Conservation (phyloP, 2,888 invertebrate species). For the Eugnorisma glareosa region DNA sequence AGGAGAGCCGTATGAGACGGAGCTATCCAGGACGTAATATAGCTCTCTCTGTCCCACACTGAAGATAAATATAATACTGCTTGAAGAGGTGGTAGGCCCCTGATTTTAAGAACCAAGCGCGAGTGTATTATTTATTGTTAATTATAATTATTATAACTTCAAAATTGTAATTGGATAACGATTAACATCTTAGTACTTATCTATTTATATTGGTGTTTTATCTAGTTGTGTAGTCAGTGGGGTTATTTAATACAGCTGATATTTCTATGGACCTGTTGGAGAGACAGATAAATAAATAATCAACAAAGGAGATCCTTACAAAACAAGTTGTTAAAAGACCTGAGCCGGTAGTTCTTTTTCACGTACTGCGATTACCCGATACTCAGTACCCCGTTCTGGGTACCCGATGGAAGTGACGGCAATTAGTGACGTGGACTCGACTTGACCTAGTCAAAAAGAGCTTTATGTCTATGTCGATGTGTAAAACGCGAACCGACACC, state of each 20-base stretch:
- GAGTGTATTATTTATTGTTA: slow-evolving; percentile 58
- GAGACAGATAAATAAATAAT: neutral
- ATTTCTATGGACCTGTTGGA: slow-evolving; percentile 14
- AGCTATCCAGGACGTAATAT: neutral
- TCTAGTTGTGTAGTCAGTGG: slow-evolving; percentile 46
- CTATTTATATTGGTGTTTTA: slow-evolving; percentile 47
- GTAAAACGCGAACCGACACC: too few species aligned
- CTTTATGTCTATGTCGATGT: neutral
- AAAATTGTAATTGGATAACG: slow-evolving; percentile 48
- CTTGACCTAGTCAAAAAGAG: neutral
- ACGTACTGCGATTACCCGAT: neutral
- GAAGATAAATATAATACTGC: neutral
- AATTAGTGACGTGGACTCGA: neutral
- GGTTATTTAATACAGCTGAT: slow-evolving; percentile 24
- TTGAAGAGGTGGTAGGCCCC: neutral
- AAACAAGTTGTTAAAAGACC: neutral
- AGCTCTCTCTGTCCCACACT: neutral
- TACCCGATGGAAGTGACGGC: neutral
- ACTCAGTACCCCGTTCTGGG: neutral
- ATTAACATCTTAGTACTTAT: slow-evolving; percentile 51
- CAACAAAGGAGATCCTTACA: neutral
- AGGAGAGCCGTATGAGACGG: neutral
- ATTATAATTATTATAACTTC: slow-evolving; percentile 18
- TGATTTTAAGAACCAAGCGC: slow-evolving; percentile 25
- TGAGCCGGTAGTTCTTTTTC: neutral